A percentile compares a stretch with the other conserved stretches of the same genome.
phyloP scores from a whole-genome alignment of 2,113 vertebrate genomes.

The Semicossyphus pulcher region DNA sequence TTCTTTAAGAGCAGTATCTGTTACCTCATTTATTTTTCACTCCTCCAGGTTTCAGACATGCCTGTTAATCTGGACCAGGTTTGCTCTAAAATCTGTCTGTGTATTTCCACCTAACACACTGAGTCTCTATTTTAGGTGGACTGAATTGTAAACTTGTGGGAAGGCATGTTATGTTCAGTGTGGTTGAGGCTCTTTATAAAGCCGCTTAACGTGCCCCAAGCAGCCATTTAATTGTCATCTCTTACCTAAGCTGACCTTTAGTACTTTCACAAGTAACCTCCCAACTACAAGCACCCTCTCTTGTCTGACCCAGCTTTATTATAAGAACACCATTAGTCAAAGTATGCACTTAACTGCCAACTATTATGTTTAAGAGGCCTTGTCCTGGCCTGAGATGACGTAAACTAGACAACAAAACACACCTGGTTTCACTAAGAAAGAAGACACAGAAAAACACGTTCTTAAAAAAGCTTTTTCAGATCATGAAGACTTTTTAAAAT shows the following conservation, averaged over 20 bases:
- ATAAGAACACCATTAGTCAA: slow-evolving; percentile 48
- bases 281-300: slow-evolving; percentile 25
- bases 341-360: slow-evolving; percentile 50
- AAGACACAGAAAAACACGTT: too few species aligned
- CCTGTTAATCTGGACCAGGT: not conserved
- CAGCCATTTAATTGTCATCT: slow-evolving; percentile 28
- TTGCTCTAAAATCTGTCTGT: too few species aligned
- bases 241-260: slow-evolving; percentile 27
- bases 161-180: not conserved
- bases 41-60: too few species aligned
- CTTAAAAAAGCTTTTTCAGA: not conserved
- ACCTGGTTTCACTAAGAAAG: slow-evolving; percentile 27
- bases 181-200: not conserved
- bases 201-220: slow-evolving; percentile 2
- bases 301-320: slow-evolving; percentile 39
- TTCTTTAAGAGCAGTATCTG: too few species aligned
- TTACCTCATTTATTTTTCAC: too few species aligned
- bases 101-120: not conserved
- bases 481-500: not conserved
- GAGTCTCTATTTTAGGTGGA: not conserved
- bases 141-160: not conserved
- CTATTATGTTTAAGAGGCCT: slow-evolving; percentile 71
- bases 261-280: slow-evolving; percentile 37
- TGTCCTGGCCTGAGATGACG: slow-evolving; percentile 44
- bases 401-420: slow-evolving; percentile 13